These are phyloP conservation scores for Lamellibrachia columna DNA, from an alignment of 2,888 invertebrate genomes.

Conservation along the genomic window DNA sequence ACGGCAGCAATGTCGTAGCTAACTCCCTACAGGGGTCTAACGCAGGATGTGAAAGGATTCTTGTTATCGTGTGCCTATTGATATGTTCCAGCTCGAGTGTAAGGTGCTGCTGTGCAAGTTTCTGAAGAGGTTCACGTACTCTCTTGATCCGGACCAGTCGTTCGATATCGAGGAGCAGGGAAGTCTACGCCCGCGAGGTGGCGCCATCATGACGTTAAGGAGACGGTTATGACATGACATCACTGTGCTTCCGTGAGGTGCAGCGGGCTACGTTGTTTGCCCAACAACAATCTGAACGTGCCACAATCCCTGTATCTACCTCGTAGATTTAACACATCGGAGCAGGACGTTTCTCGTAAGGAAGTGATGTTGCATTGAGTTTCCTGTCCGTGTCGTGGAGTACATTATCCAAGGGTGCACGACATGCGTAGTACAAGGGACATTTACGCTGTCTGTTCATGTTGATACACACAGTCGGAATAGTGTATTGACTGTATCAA, in stretches of 20 bases:
- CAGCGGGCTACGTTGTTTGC: not conserved
- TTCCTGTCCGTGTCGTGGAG: too few species aligned
- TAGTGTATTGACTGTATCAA: too few species aligned
- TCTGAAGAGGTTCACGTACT: constrained; percentile 19
- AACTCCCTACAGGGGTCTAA: too few species aligned
- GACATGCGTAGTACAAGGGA: too few species aligned
- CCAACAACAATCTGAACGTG: not conserved
- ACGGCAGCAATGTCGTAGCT: too few species aligned
- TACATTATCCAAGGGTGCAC: too few species aligned
- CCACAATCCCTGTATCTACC: not conserved
- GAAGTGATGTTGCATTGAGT: too few species aligned
- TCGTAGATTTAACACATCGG: too few species aligned
- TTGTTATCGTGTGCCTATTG: not conserved
- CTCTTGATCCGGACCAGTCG: constrained; percentile 24
- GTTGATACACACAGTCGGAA: too few species aligned
- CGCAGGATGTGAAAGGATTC: too few species aligned
- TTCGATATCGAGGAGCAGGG: constrained; percentile 20
- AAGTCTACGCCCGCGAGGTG: not conserved
- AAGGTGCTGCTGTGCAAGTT: constrained; percentile 28
- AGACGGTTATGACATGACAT: not conserved
- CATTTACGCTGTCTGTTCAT: too few species aligned
- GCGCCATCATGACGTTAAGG: constrained; percentile 10
- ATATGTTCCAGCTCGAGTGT: constrained; percentile 23
- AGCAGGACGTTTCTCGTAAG: too few species aligned
- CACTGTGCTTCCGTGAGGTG: not conserved